phyloP scores from a whole-genome alignment of 2,113 vertebrate genomes.

The Isichthys henryi region DNA sequence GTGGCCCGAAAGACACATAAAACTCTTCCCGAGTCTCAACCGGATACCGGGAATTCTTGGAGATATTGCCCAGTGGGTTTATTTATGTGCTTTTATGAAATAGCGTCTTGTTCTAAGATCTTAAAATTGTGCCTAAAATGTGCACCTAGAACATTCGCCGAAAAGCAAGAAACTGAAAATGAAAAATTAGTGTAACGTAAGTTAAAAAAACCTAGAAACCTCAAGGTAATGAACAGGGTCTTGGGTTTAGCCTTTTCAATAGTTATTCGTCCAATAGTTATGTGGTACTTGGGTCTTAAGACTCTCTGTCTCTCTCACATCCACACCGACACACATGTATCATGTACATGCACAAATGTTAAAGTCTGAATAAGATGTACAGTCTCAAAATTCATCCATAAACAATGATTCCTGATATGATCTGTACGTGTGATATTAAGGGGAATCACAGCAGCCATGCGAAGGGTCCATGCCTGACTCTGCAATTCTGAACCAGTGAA shows the following conservation, averaged over 20 bases:
- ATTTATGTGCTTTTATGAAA: neutral
- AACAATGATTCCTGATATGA: neutral
- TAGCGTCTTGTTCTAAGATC: neutral
- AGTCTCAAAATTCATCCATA: neutral
- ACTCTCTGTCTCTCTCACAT: constrained; percentile 31
- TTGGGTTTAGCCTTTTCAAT: constrained; percentile 29
- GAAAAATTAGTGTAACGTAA: constrained; percentile 7
- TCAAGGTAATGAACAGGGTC: constrained; percentile 38
- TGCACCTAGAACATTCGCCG: constrained; percentile 8
- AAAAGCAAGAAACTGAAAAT: neutral
- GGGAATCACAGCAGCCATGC: neutral
- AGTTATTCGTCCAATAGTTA: constrained; percentile 23
- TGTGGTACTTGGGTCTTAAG: constrained; percentile 38
- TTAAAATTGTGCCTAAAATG: constrained; percentile 1
- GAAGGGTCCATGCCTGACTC: neutral
- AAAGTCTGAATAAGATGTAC: neutral
- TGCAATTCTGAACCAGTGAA: neutral
- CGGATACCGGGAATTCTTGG: neutral
- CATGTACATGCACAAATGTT: neutral
- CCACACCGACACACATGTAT: neutral
- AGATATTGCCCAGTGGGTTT: neutral
- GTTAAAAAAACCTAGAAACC: constrained; percentile 25
- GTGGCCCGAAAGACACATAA: neutral
- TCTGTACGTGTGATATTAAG: neutral
- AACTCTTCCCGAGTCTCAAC: neutral